Base-by-base conservation (phyloP, 2,888 invertebrate genomes). In the Mythimna albipuncta region DNA sequence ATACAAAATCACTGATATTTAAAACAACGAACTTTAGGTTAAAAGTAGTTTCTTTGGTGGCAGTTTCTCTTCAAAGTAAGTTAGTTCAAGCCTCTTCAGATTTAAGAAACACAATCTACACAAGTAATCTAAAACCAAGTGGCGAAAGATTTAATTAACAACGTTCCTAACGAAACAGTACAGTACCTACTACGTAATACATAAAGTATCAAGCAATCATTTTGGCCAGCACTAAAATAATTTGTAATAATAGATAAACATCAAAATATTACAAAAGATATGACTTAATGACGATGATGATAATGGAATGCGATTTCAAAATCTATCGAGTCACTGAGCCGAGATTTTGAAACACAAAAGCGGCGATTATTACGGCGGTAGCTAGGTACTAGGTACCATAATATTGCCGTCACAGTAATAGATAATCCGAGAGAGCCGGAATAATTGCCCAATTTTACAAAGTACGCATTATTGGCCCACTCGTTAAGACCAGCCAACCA, bases 331-430 rank as follows among this genome's bases (percentile, higher is more conserved):
- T 68, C 62, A 75, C 41, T 67, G 68, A 35, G 32, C 57, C 19
- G 35, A 32, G 7, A 76, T 76, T 75, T 75, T 57, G 21, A 35
- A 75, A 68, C 50, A 63, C 44, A 76, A 26, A 57, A 21, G 21
- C 32, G 19, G 58, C 11, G 32, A 38, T 76, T 52, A 57, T 69
- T 52, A 19, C 38, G 44, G 44, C 32, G 11, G 13, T 4, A 19
- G 16, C 1, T 47, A 32, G 32, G 4, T 26, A 5, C 35, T n/a
- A n/a, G n/a, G 26, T 26, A 26, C 26, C 26, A 26, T 59, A 32
- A 32, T n/a, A n/a, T 16, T 50, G 41, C 21, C 41, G 32, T 50
- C 26, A 63, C n/a, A 13, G 5, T 16, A 11, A 47, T 47, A 32
- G n/a, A 41, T 63, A 63, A 64, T 57, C 57, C 21, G 41, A 41